Evolutionary conservation across 2,888 invertebrate genomes (phyloP), one percentile per base, ranked within the genome.

Genomic region (Bombylius discolor): DNA sequence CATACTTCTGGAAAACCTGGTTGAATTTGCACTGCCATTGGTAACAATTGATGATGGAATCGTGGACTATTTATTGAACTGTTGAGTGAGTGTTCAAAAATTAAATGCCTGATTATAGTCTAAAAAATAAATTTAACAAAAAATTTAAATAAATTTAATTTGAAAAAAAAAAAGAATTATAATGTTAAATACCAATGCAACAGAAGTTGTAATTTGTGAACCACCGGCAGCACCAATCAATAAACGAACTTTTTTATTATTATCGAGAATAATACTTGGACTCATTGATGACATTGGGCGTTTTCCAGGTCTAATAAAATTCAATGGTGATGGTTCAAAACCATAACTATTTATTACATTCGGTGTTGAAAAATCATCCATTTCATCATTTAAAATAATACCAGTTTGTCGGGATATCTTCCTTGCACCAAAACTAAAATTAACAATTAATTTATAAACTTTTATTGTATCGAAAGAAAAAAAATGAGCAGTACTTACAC

Each of bases 311-410:
- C 73, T 76, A 51, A 96, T 85, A 69, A 83, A 87, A 75, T 97
- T 98, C 1, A 87, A 84, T 1, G 85, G 83, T 1, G 90, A 89
- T 0, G 95, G 86, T 1, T 88, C 87, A 50, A 91, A 71, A 1
- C 82, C 84, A 66, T 84, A 90, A 2, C 79, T 74, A 62, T 84
- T 90, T 65, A 87, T 86, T 1, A 78, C 78, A 47, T 84, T 82
- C 0, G 91, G 89, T 0, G 87, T 83, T 0, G 93, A 90, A 73
- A 97, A 98, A 69, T 97, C 97, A 66, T 96, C 94, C 95, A 98
- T 97, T 64, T 91, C 88, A 70, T 94, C 88, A 72, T 97, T 98
- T 70, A 92, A 83, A 52, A 97, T 79, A 48, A 98, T 91, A 4
- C 97, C 97, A 5, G 92, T 87, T 55, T 79, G 80, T 23, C 68